Base-by-base conservation (phyloP, 2,797 vertebrate genomes). In the Paramormyrops hopkinsi region DNA sequence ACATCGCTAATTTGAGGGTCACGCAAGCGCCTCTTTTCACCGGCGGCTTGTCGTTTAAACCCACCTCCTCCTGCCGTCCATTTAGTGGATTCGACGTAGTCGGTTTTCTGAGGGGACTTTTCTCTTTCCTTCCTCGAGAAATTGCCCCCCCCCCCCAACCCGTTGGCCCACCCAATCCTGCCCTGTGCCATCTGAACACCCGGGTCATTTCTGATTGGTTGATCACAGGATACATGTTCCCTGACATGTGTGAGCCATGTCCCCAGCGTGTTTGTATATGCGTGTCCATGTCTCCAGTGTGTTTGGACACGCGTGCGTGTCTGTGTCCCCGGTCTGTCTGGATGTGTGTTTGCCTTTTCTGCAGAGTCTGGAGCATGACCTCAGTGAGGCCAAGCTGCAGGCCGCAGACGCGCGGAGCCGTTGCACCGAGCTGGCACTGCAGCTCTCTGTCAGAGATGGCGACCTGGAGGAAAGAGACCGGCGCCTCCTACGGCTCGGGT, bases 321-420 rank as follows among this genome's bases (percentile, higher is more conserved):
- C 19, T 0, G 0, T 62, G 7, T 62, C n/a, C 0, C n/a, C 0
- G 8, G 79, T 48, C 1, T 84, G 79, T 48, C 0, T 19, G 53
- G 22, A 22, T 1, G 11, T 29, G 6, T 33, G 48, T 51, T 8
- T 50, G 17, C 37, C 4, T 65, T n/a, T 56, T 19, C 29, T 95
- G 88, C 90, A 97, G 96, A 91, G 62, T 88, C 93, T 95, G 91
- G 94, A 96, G 94, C 90, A 89, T 29, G 90, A 92, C 90, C 93
- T 96, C 90, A 92, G 88, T 46, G 94, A 95, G 73, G 91, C 93
- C 89, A 95, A 89, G 89, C 92, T 92, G 88, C 92, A 96, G 92
- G 92, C 94, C 83, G 94, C 94, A 91, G 88, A 90, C 53, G 92
- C 94, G 46, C 89, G 5, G 44, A 93, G 82, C 90, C 93, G 91